Evolutionary conservation across 2,888 invertebrate genomes (phyloP).

Genomic region (Abrostola tripartita): DNA sequence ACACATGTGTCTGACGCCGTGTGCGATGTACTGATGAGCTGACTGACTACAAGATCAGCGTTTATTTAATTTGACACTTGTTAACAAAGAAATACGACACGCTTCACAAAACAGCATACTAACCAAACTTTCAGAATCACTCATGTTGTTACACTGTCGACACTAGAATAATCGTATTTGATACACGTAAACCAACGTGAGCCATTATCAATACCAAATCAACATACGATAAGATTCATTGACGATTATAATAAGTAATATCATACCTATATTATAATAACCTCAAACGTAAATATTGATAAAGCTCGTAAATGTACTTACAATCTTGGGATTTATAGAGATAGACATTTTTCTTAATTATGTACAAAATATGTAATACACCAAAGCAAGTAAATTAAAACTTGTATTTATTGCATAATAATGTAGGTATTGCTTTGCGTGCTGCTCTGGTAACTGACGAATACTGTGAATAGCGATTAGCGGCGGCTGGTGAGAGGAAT

Average conservation of each 20-base stretch:
- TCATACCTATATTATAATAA: slow-evolving; percentile 29
- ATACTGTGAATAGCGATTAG: slow-evolving; percentile 31
- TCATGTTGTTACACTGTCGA: slow-evolving; percentile 57
- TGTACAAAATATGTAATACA: neutral
- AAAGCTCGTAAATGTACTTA: slow-evolving; percentile 57
- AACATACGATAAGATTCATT: slow-evolving; percentile 44
- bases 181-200: slow-evolving; percentile 10
- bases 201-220: slow-evolving; percentile 40
- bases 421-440: slow-evolving; percentile 18
- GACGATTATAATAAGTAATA: too few relatives aligned
- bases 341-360: slow-evolving; percentile 55
- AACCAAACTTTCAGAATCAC: slow-evolving; percentile 62
- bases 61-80: slow-evolving; percentile 19
- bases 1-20: slow-evolving; percentile 1
- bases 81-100: slow-evolving; percentile 17
- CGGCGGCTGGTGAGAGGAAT: slow-evolving; percentile 42
- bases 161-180: slow-evolving; percentile 24
- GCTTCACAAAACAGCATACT: slow-evolving; percentile 41
- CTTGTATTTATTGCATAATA: slow-evolving; percentile 48
- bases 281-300: slow-evolving; percentile 45
- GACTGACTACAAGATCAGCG: slow-evolving; percentile 1
- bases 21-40: neutral
- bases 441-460: slow-evolving; percentile 33
- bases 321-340: slow-evolving; percentile 63
- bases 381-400: neutral